phyloP scores from a whole-genome alignment of 2,797 vertebrate genomes.

The Bryconaethiops microstoma region DNA sequence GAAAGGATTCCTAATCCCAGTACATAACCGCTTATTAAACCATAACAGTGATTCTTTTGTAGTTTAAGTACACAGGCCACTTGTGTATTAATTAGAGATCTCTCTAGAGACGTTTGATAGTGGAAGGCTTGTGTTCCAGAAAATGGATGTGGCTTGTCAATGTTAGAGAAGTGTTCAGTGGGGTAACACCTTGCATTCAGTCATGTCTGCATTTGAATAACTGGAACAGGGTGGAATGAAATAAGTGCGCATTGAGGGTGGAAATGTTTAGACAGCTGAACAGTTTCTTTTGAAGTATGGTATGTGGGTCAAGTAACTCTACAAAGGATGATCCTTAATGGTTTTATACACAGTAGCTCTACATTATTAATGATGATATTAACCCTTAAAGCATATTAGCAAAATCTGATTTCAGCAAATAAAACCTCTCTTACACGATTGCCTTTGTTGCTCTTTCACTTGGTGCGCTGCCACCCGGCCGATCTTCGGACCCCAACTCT shows the following conservation, averaged over 20 bases:
- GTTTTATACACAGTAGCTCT: too few species aligned
- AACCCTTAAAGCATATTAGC: too few species aligned
- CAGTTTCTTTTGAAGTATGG: not conserved
- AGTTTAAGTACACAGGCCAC: slow-evolving; percentile 13
- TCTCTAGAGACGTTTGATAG: not conserved
- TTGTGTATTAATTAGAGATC: not conserved
- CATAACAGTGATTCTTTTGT: slow-evolving; percentile 12
- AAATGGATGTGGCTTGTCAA: not conserved
- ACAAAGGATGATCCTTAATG: too few species aligned
- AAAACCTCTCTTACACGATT: too few species aligned
- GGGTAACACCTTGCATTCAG: not conserved
- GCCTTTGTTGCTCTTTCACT: too few species aligned
- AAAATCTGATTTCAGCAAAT: too few species aligned
- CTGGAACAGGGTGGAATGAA: not conserved
- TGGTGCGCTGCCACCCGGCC: too few species aligned
- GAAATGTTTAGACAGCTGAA: not conserved
- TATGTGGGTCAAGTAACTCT: not conserved
- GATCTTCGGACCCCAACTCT: too few species aligned
- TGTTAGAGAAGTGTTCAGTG: not conserved
- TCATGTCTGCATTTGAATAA: not conserved
- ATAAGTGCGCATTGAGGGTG: not conserved
- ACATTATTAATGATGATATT: too few species aligned
- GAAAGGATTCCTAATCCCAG: not conserved
- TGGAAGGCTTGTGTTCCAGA: not conserved
- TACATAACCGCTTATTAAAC: slow-evolving; percentile 18